These are phyloP conservation scores for Silurus asotus DNA, from an alignment of 2,113 vertebrate genomes.

Conservation along the genomic window DNA sequence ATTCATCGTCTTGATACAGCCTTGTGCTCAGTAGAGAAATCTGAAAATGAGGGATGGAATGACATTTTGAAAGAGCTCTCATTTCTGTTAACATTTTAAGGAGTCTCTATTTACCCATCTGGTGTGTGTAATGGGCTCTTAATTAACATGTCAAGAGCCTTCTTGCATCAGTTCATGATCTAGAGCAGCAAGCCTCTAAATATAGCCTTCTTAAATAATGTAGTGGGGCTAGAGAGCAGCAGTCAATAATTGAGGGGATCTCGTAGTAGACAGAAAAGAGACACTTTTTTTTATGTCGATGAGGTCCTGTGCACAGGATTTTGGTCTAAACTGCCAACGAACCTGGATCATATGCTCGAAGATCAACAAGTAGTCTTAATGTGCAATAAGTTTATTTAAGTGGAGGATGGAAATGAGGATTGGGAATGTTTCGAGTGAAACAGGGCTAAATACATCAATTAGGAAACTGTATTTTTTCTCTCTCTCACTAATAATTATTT, in stretches of 20 bases:
- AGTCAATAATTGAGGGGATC: constrained; percentile 81
- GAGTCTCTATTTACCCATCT: constrained; percentile 60
- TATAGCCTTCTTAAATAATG: constrained; percentile 81
- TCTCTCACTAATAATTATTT: background rate
- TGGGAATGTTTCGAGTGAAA: background rate
- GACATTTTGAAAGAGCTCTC: constrained; percentile 14
- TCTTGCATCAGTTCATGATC: constrained; percentile 63
- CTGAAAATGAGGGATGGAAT: background rate
- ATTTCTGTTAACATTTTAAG: constrained; percentile 29
- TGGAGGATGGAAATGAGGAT: background rate
- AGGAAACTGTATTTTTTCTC: background rate
- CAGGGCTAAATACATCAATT: background rate
- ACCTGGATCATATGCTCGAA: constrained; percentile 28
- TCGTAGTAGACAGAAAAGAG: constrained; percentile 73
- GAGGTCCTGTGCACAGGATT: constrained; percentile 52
- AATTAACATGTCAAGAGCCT: constrained; percentile 70
- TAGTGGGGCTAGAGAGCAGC: constrained; percentile 72
- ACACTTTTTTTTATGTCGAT: constrained; percentile 65
- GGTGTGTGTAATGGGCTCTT: constrained; percentile 62
- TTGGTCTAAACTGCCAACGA: constrained; percentile 55
- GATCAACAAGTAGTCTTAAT: constrained; percentile 35
- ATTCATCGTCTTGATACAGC: background rate
- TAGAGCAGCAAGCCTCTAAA: constrained; percentile 72
- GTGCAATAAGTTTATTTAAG: background rate
- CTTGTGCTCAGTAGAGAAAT: background rate